Evolutionary conservation across 1,140 invertebrate species (phyloP).

Genomic region (Brevipalpus yothersi): DNA sequence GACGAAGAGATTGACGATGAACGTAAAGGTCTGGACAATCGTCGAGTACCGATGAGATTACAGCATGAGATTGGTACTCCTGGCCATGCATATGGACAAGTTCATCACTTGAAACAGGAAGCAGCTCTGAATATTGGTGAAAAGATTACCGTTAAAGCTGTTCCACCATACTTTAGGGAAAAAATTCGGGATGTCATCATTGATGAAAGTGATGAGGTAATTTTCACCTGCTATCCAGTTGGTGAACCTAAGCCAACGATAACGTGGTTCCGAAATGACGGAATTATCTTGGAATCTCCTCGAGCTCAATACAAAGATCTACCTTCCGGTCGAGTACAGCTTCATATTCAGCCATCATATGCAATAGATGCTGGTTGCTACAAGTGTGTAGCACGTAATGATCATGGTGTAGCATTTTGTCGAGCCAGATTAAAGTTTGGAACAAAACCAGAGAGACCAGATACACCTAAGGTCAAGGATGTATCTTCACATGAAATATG

Average conservation of each 20-base stretch:
- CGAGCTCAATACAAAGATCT: constrained; percentile 30
- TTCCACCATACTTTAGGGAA: constrained; percentile 24
- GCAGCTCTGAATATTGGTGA: neutral
- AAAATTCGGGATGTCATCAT: constrained; percentile 37
- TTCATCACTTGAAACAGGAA: constrained; percentile 12
- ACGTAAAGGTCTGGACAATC: constrained; percentile 41
- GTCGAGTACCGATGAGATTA: constrained; percentile 24
- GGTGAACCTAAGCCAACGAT: constrained; percentile 66
- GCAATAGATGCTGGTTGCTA: constrained; percentile 52
- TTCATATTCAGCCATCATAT: constrained; percentile 43
- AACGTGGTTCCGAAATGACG: constrained; percentile 86
- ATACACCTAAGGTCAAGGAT: constrained; percentile 55
- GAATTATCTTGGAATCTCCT: constrained; percentile 49
- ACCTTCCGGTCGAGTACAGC: constrained; percentile 37
- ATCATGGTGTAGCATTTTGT: constrained; percentile 27
- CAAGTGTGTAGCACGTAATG: constrained; percentile 77
- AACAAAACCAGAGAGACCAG: constrained; percentile 45
- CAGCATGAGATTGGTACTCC: constrained; percentile 41
- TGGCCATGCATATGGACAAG: constrained; percentile 13
- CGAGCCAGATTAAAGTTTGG: constrained; percentile 26
- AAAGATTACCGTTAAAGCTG: constrained; percentile 11
- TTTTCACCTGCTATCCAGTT: constrained; percentile 42
- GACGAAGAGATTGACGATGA: constrained; percentile 87
- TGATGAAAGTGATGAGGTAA: constrained; percentile 26
- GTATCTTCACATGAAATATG: constrained; percentile 61